Percentiles rank a stretch among this genome's conserved stretches.
Conservation (phyloP, 2,888 invertebrate genomes). For the Aspidapion aeneum region DNA sequence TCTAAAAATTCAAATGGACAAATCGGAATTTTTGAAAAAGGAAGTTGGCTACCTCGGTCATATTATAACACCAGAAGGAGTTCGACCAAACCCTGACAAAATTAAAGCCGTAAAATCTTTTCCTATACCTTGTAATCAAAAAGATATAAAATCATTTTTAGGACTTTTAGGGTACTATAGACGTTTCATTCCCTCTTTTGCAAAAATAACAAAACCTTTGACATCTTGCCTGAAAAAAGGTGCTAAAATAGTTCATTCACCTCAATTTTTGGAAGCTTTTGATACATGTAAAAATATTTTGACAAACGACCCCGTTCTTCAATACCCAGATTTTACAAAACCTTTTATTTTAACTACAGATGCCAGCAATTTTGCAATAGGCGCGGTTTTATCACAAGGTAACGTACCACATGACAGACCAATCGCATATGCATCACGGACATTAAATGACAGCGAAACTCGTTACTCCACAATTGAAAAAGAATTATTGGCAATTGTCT, state of each 20-base stretch:
- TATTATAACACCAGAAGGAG: background rate
- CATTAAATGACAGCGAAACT: too few relatives aligned
- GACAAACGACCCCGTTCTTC: constrained; percentile 3
- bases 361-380: background rate
- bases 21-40: background rate
- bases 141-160: constrained; percentile 19
- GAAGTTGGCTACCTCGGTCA: background rate
- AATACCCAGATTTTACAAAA: constrained; percentile 12
- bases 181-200: constrained; percentile 18
- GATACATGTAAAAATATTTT: constrained; percentile 10
- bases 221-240: constrained; percentile 17
- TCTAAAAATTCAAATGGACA: background rate
- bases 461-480: constrained; percentile 1
- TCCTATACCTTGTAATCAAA: constrained; percentile 15
- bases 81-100: constrained; percentile 1
- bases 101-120: constrained; percentile 15
- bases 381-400: background rate
- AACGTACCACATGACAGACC: too few relatives aligned
- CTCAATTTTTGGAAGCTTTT: constrained; percentile 3
- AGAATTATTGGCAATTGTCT: constrained; percentile 1
- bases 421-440: too few relatives aligned
- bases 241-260: constrained; percentile 9
- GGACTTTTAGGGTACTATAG: constrained; percentile 18
- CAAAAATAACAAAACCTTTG: constrained; percentile 16
- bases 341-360: background rate